These are phyloP conservation scores for Hemitrygon akajei DNA, from an alignment of 2,797 vertebrate genomes.

Conservation along the genomic window DNA sequence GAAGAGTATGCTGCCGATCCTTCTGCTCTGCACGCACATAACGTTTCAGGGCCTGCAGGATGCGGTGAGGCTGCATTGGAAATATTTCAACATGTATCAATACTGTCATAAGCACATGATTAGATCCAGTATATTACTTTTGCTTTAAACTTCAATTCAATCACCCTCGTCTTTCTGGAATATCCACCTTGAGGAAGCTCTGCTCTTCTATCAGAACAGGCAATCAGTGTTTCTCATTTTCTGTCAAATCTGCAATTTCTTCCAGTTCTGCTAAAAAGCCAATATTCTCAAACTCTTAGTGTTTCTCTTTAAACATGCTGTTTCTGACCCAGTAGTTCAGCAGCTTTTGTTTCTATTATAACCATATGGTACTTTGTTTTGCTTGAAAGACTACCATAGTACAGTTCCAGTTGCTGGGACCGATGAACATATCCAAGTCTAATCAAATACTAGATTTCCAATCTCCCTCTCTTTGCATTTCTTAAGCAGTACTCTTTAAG, in stretches of 20 bases:
- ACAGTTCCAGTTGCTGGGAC: neutral
- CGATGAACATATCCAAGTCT: no score
- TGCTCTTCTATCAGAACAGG: neutral
- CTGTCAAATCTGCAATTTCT: neutral
- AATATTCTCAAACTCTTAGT: neutral
- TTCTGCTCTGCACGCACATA: constrained; percentile 93
- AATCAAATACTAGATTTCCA: neutral
- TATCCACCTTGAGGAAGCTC: neutral
- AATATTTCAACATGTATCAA: neutral
- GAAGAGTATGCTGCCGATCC: constrained; percentile 90
- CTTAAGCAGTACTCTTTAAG: neutral
- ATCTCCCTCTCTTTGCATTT: neutral
- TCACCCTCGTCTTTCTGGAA: neutral
- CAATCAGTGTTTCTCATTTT: neutral
- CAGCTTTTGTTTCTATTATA: no score
- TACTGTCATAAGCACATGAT: neutral
- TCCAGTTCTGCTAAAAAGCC: neutral
- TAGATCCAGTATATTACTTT: neutral
- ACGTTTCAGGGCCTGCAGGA: constrained; percentile 83
- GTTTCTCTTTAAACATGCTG: neutral
- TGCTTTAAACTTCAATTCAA: neutral
- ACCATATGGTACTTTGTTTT: neutral
- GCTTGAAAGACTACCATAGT: neutral
- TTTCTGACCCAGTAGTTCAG: neutral
- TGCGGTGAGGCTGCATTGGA: constrained; percentile 71